phyloP scores from a whole-genome alignment of 1,140 invertebrate genomes.

The Harlomillsia oculata region DNA sequence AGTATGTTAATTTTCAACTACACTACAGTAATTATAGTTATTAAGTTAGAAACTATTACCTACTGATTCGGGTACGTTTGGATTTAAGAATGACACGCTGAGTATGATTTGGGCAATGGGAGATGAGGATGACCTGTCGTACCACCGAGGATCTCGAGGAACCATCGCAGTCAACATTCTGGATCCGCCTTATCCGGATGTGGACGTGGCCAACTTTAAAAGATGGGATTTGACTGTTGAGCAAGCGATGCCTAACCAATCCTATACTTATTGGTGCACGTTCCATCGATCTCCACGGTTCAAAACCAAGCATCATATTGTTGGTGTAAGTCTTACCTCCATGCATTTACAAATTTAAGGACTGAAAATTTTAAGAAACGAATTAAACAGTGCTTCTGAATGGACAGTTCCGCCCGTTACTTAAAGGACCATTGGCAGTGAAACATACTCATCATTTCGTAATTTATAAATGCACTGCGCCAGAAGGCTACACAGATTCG shows the following conservation, averaged over 20 bases:
- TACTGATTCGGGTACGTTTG: not conserved
- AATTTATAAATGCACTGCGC: conserved; percentile 25
- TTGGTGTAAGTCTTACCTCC: conserved; percentile 53
- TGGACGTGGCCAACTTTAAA: conserved; percentile 44
- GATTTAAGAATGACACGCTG: conserved; percentile 59
- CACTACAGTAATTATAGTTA: not conserved
- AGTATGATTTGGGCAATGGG: conserved; percentile 66
- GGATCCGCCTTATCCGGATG: conserved; percentile 42
- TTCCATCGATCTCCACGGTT: conserved; percentile 64
- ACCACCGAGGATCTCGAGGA: conserved; percentile 55
- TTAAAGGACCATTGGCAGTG: conserved; percentile 15
- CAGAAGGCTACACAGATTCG: not conserved
- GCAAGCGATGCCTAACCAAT: conserved; percentile 24
- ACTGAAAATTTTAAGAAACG: not conserved
- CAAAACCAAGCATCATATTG: conserved; percentile 63
- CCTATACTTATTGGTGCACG: conserved; percentile 76
- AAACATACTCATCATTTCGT: conserved; percentile 33
- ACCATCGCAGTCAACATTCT: conserved; percentile 54
- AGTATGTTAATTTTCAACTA: conserved; percentile 7
- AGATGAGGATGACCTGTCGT: conserved; percentile 46
- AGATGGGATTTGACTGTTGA: conserved; percentile 63
- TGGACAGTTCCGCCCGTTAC: conserved; percentile 22
- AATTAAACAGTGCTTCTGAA: not conserved
- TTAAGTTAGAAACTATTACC: too few species aligned
- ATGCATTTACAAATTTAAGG: not conserved